phyloP scores from a whole-genome alignment of 2,113 vertebrate species.

The Sebastes fasciatus region DNA sequence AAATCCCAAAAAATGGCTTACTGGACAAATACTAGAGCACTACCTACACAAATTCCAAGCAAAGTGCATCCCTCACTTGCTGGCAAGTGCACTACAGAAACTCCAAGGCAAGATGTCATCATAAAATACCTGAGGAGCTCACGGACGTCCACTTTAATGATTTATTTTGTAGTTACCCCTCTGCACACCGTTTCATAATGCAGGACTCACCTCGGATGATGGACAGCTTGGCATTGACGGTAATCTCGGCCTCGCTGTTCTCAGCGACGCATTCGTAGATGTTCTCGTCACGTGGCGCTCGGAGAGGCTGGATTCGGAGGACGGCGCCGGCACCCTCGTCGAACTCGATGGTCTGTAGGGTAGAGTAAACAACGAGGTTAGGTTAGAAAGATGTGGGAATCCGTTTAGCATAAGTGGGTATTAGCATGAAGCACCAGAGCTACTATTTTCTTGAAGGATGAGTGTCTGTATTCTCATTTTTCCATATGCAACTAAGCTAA shows the following conservation, averaged over 20 bases:
- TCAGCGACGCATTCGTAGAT: constrained; percentile 96
- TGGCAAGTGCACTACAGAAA: constrained; percentile 13
- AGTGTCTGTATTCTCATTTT: not conserved
- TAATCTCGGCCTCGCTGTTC: constrained; percentile 91
- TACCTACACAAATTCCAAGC: not conserved
- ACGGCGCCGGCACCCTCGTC: constrained; percentile 97
- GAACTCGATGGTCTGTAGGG: constrained; percentile 93
- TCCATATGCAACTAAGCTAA: not conserved
- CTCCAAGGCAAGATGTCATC: constrained; percentile 29
- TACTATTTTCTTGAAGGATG: not conserved
- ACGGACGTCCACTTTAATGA: constrained; percentile 43
- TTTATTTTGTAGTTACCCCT: constrained; percentile 40
- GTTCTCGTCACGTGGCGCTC: constrained; percentile 96
- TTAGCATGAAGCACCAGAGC: not conserved
- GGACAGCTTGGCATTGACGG: constrained; percentile 94
- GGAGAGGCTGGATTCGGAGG: constrained; percentile 94
- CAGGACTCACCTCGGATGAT: constrained; percentile 92
- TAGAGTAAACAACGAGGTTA: not conserved
- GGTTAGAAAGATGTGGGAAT: not conserved
- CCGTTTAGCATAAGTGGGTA: not conserved
- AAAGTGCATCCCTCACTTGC: constrained; percentile 1
- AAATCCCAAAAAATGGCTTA: not conserved
- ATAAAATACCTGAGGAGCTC: constrained; percentile 23
- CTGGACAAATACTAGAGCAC: not conserved
- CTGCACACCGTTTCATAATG: constrained; percentile 47